These are phyloP conservation scores for Heteractis magnifica DNA, from an alignment of 92 coral and sea anemone species.

Conservation along the genomic window DNA sequence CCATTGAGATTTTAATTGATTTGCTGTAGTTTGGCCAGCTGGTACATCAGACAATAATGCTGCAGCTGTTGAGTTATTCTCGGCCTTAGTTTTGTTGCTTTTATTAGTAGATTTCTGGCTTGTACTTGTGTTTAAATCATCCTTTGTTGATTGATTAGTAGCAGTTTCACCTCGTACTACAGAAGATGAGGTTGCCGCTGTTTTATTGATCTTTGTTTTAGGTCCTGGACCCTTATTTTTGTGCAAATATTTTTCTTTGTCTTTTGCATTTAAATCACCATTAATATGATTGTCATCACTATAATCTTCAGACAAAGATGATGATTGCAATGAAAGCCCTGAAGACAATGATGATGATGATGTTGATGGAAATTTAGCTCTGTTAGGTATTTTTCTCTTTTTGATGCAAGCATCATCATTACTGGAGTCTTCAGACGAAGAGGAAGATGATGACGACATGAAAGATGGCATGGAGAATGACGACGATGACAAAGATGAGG, in stretches of 20 bases:
- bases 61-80: not conserved
- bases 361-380: not conserved
- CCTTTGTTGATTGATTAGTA: slow-evolving; percentile 1
- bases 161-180: not conserved
- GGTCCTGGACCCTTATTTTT: not conserved
- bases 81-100: not conserved
- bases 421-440: not conserved
- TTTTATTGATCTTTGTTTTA: not conserved
- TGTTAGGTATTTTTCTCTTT: not conserved
- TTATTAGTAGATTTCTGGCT: not conserved
- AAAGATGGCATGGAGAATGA: not conserved
- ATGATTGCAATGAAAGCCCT: slow-evolving; percentile 8
- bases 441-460: not conserved
- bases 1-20: not conserved
- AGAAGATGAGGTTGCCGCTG: not conserved
- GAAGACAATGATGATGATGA: slow-evolving; percentile 24
- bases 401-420: not conserved
- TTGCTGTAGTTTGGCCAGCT: not conserved
- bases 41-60: not conserved
- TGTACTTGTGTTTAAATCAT: not conserved
- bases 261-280: not conserved
- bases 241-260: not conserved
- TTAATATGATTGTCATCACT: not conserved
- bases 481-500: not conserved
- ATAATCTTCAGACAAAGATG: not conserved